A percentile compares a stretch with the other conserved stretches of the same genome.
Conservation (phyloP, 2,797 vertebrate genomes). For the Ctenochaetus hawaiiensis region DNA sequence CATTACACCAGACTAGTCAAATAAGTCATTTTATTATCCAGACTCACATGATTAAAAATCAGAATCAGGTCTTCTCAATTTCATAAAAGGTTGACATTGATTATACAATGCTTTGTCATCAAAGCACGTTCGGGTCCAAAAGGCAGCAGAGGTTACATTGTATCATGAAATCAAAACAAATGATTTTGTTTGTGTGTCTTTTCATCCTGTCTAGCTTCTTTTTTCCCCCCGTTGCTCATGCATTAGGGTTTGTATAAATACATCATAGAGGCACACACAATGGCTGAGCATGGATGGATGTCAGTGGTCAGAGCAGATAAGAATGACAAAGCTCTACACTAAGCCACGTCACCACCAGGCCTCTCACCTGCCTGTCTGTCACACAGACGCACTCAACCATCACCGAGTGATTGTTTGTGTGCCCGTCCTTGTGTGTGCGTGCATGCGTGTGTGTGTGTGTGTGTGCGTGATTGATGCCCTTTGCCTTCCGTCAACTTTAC, state of each 20-base stretch:
- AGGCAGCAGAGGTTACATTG: slow-evolving; percentile 39
- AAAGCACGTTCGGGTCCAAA: slow-evolving; percentile 5
- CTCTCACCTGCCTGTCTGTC: slow-evolving; percentile 89
- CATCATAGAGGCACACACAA: slow-evolving; percentile 72
- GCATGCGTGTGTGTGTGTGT: not conserved
- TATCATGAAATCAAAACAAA: slow-evolving; percentile 67
- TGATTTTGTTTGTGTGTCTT: slow-evolving; percentile 54
- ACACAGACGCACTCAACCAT: slow-evolving; percentile 84
- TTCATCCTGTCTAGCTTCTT: slow-evolving; percentile 56
- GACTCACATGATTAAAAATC: not conserved
- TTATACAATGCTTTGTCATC: slow-evolving; percentile 27
- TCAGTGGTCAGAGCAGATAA: slow-evolving; percentile 75
- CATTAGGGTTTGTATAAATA: slow-evolving; percentile 76
- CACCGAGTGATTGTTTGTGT: slow-evolving; percentile 87
- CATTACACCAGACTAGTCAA: not conserved
- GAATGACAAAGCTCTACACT: slow-evolving; percentile 71
- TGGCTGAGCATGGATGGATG: slow-evolving; percentile 70
- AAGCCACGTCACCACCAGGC: slow-evolving; percentile 76
- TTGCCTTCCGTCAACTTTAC: slow-evolving; percentile 83
- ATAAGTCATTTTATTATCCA: not conserved
- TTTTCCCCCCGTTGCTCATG: slow-evolving; percentile 38
- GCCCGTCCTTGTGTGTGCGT: slow-evolving; percentile 46
- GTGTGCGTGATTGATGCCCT: slow-evolving; percentile 89
- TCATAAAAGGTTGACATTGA: slow-evolving; percentile 22
- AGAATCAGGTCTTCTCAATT: slow-evolving; percentile 5